Base-by-base conservation (phyloP, 92 coral and sea anemone species). In the Siderastrea siderea region DNA sequence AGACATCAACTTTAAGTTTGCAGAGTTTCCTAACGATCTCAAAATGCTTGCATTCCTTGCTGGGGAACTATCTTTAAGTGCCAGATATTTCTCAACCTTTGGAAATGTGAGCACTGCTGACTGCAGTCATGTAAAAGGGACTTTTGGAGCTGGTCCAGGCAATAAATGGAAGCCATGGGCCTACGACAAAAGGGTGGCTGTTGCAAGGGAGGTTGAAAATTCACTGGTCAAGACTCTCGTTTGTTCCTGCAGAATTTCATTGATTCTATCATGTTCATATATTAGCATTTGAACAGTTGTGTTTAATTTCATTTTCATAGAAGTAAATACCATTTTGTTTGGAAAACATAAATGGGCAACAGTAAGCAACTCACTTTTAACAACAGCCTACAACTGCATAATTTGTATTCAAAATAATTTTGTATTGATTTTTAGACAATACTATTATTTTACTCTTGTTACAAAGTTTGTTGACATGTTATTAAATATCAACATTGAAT, bases 151-250 rank as follows among this genome's bases (percentile, higher is more conserved):
- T 58, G 87, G 91, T 74, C 73, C 87, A 51, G 61, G 65, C 49
- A 15, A 81, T 47, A 88, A 54, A 62, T 88, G 91, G 87, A 62
- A 88, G 83, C 87, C 91, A 59, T 87, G 87, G 87, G 75, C 45
- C 49, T 87, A 87, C 86, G 52, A 50, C 58, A 61, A 61, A 61
- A 72, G 91, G 80, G 74, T 80, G 44, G 79, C 74, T 46, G 47
- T 81, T 57, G 66, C 79, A 78, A 86, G 66, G 83, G 71, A 67
- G 84, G 86, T 82, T 82, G 86, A 82, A 45, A 82, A 53, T 88
- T 88, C 75, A 88, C 91, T 44, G 91, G 91, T 43, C 80, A 70
- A 71, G 91, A 88, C 80, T 88, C 91, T 26, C 68, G 91, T 60
- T 71, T 72, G 51, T 81, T 82, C 74, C 71, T 88, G 50, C 88